phyloP scores from a whole-genome alignment of 2,888 invertebrate genomes.

The Dendrolimus pini region DNA sequence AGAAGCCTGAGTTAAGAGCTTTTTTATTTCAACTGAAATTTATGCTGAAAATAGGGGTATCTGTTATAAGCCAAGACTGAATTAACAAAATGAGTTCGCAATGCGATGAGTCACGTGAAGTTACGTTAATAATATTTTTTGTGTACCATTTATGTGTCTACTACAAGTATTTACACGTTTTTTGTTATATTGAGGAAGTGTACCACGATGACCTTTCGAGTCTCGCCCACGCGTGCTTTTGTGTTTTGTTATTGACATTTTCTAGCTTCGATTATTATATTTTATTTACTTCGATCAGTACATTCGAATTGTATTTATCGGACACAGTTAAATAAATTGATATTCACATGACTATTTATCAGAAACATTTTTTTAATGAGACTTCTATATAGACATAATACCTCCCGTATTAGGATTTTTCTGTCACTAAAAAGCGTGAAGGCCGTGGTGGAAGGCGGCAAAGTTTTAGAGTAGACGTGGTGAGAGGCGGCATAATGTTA shows the following conservation, averaged over 20 bases:
- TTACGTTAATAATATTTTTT: not conserved
- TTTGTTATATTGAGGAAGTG: not conserved
- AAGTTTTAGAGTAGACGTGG: too few relatives aligned
- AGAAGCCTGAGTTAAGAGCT: too few relatives aligned
- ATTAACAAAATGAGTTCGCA: too few relatives aligned
- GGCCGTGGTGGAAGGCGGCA: too few relatives aligned
- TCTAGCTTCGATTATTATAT: not conserved
- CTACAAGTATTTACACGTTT: not conserved
- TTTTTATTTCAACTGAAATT: too few relatives aligned
- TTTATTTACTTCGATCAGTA: too few relatives aligned
- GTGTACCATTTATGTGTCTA: not conserved
- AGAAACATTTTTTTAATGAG: not conserved
- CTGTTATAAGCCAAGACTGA: too few relatives aligned
- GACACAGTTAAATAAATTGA: not conserved
- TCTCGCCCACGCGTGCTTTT: not conserved
- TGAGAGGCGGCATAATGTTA: too few relatives aligned
- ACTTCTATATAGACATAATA: too few relatives aligned
- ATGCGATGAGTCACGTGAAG: not conserved
- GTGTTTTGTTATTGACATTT: not conserved
- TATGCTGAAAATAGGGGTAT: too few relatives aligned
- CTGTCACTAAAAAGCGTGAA: too few relatives aligned
- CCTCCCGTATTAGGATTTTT: too few relatives aligned
- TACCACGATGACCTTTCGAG: not conserved
- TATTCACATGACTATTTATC: not conserved
- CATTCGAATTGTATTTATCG: not conserved